These are phyloP conservation scores for Pocillopora grandis DNA, from an alignment of 92 coral and sea anemone genomes.

Conservation along the genomic window DNA sequence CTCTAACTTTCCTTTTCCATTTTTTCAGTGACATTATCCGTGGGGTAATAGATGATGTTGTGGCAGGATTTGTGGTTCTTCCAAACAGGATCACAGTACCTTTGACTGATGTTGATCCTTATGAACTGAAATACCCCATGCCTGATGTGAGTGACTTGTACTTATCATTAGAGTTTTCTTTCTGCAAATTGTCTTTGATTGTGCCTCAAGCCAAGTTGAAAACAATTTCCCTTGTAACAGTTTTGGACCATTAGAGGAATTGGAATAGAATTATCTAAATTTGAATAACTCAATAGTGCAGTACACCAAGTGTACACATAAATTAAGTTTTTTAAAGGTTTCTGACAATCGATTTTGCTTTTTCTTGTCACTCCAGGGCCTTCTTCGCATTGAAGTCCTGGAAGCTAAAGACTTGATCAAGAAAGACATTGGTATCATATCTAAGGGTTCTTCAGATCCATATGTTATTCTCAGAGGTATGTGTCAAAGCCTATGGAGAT, in stretches of 20 bases:
- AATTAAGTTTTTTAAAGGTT: not conserved
- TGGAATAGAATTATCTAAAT: too few species aligned
- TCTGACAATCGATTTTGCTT: not conserved
- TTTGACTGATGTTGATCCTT: conserved; percentile 83
- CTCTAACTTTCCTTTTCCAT: not conserved
- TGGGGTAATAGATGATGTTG: conserved; percentile 94
- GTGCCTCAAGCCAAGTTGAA: too few species aligned
- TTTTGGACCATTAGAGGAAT: too few species aligned
- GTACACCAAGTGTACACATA: too few species aligned
- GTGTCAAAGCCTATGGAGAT: not conserved
- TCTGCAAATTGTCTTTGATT: not conserved
- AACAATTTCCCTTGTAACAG: too few species aligned
- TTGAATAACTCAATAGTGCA: too few species aligned
- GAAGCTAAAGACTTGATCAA: conserved; percentile 91
- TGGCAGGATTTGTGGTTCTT: conserved; percentile 94
- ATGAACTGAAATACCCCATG: conserved; percentile 90
- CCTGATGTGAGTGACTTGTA: conserved; percentile 82
- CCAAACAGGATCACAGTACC: conserved; percentile 97
- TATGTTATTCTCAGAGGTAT: conserved; percentile 84
- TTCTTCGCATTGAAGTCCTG: conserved; percentile 85
- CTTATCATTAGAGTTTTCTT: not conserved
- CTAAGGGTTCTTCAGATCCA: conserved; percentile 96
- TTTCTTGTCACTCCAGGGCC: conserved; percentile 60
- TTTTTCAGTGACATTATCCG: conserved; percentile 80
- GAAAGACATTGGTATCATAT: conserved; percentile 93